Evolutionary conservation across 92 coral and sea anemone species (phyloP).

Genomic region (Paramuricea clavata): DNA sequence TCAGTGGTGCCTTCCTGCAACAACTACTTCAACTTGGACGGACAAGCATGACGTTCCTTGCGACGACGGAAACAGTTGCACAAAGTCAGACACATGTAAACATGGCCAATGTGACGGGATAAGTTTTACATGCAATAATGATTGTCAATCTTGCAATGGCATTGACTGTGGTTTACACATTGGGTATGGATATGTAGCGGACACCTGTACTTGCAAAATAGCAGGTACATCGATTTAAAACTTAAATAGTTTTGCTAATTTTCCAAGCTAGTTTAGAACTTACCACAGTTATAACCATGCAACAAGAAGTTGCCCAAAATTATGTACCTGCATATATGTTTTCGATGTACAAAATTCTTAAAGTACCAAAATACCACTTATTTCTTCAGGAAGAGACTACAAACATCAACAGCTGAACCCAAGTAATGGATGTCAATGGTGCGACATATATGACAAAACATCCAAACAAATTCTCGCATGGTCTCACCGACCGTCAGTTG

Average conservation of each 20-base stretch:
- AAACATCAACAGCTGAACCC: constrained; percentile 76
- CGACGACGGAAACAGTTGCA: constrained; percentile 76
- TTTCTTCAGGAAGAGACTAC: constrained; percentile 76
- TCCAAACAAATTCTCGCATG: constrained; percentile 69
- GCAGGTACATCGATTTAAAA: too few relatives aligned
- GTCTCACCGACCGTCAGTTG: constrained; percentile 75
- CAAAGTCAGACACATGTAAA: constrained; percentile 78
- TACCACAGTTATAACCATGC: too few relatives aligned
- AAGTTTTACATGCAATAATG: too few relatives aligned
- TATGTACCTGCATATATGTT: too few relatives aligned
- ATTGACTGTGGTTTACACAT: too few relatives aligned
- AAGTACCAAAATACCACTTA: too few relatives aligned
- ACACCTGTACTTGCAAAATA: constrained; percentile 80
- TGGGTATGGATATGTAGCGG: constrained; percentile 78
- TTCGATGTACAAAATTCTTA: too few relatives aligned
- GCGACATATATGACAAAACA: constrained; percentile 75
- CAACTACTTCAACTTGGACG: too few relatives aligned
- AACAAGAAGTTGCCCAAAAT: too few relatives aligned
- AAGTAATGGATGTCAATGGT: constrained; percentile 84
- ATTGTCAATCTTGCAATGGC: constrained; percentile 86
- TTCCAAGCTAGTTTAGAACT: neutral
- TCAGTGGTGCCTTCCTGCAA: too few relatives aligned
- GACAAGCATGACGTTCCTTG: too few relatives aligned
- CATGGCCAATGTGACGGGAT: constrained; percentile 77
- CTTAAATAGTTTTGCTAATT: too few relatives aligned